Evolutionary conservation across 2,113 vertebrate species (phyloP), one percentile per base, ranked within the genome.

Genomic region (Poeciliopsis turrubarensis): DNA sequence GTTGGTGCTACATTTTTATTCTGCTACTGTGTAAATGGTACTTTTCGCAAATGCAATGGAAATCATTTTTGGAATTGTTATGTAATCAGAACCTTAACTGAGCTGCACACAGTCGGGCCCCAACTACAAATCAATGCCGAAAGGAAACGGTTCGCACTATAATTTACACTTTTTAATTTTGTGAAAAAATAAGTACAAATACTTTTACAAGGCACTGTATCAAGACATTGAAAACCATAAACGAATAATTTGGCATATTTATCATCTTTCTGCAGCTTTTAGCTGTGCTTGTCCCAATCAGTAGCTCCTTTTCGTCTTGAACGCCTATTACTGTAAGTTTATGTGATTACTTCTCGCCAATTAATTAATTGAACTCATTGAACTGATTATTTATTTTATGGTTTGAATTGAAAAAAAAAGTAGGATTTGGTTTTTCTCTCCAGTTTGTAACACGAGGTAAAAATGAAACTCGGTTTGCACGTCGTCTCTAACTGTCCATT

Each of bases 401-500:
- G 25, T n/a, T 17, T 47, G 44, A 10, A 3, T 25, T 8, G 19
- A 2, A n/a, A 9, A 57, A 57, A 22, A 10, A n/a, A 1, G 9
- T 57, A 57, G 17, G 25, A 9, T 17, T 57, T 57, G 51, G 2
- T 37, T 9, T 57, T 57, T 10, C 8, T 57, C 51, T 57, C 51
- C 44, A 19, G 14, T 17, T 47, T 47, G 17, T 17, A 47, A 7
- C 5, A 7, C 4, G 17, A 19, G 44, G 1, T 47, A n/a, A 7
- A 57, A 57, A 57, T 5, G 17, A 51, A 73, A 41, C 1, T 22
- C 57, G 57, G 70, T 73, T 69, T 74, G 79, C 70, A 63, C 72
- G 72, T 75, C 10, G 12, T 67, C 68, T 72, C 66, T 69, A 63
- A 67, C 32, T 66, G 73, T 77, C 17, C 17, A 47, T 47, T 47